Evolutionary conservation across 2,888 invertebrate genomes (phyloP), one percentile per base, ranked within the genome.

Genomic region (Adelphocoris suturalis): DNA sequence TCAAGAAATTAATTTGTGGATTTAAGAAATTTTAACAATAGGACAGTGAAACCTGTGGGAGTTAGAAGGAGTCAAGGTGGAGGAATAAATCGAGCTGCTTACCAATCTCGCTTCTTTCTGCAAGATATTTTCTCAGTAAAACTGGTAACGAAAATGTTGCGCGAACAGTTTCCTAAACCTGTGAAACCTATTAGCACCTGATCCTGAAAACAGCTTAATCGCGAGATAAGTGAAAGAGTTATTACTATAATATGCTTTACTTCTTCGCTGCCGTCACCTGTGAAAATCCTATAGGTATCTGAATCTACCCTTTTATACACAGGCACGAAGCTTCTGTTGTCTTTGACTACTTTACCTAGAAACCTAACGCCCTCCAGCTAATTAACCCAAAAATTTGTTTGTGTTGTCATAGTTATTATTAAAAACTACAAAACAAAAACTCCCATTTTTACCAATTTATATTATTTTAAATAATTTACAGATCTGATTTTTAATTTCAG

Each of bases 171-270:
- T 37, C 16, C 7, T 57, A n/a, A 57, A 16, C 14, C 37, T 37
- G 2, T 37, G 2, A n/a, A 2, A 19, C 68, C 11, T 68, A 68
- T 23, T 68, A 68, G 68, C 68, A 68, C 23, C 23, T 68, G 37
- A 68, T 68, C 68, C 68, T 12, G 68, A 68, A 19, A 68, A 68
- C 0, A 68, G 23, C 68, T 68, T 68, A 23, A 27, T 68, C 9
- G 46, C 84, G 55, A 48, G 0, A 16, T 37, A 61, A 61, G 86
- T 86, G 86, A 86, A 86, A 86, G 86, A 86, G 86, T 86, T 86
- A 86, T 86, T 86, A 86, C 86, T 86, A 86, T 55, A 13, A 61
- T 86, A n/a, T 28, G 7, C 12, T 61, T 16, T 19, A 23, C 68
- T 19, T 27, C 27, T 23, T 68, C 23, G 12, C 68, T 13, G 68